Conservation (phyloP, 2,888 invertebrate species). For the Mythimna albipuncta region DNA sequence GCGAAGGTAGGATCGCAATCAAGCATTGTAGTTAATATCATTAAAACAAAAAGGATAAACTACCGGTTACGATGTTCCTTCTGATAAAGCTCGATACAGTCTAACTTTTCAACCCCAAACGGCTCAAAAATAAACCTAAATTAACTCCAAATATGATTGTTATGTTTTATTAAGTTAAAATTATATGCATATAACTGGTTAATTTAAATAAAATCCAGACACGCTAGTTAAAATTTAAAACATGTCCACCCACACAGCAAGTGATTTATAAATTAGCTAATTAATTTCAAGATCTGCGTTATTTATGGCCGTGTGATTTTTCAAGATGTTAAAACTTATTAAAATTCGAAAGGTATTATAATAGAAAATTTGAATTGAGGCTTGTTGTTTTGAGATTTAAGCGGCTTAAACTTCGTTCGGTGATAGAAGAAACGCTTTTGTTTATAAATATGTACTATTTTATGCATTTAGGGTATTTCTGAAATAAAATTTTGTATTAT, state of each 20-base stretch:
- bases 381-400: neutral
- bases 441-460: too few species aligned
- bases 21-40: too few species aligned
- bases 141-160: neutral
- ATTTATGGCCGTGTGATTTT: constrained; percentile 58
- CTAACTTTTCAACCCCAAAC: neutral
- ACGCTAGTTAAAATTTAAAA: constrained; percentile 50
- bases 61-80: too few species aligned
- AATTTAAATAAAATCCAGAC: constrained; percentile 40
- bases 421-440: neutral
- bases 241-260: constrained; percentile 59
- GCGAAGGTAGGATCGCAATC: too few species aligned
- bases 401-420: neutral
- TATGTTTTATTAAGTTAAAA: neutral
- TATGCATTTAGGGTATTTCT: too few species aligned
- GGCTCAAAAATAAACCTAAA: neutral
- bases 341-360: constrained; percentile 31
- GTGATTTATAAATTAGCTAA: constrained; percentile 58
- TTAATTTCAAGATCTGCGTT: constrained; percentile 51
- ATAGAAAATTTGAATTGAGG: constrained; percentile 4
- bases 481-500: too few species aligned
- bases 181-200: constrained; percentile 24
- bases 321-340: constrained; percentile 35
- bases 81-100: too few species aligned
- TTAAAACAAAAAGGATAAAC: too few species aligned